These are phyloP conservation scores for Sceloporus tristichus DNA, from an alignment of 2,113 vertebrate species.

Conservation along the genomic window DNA sequence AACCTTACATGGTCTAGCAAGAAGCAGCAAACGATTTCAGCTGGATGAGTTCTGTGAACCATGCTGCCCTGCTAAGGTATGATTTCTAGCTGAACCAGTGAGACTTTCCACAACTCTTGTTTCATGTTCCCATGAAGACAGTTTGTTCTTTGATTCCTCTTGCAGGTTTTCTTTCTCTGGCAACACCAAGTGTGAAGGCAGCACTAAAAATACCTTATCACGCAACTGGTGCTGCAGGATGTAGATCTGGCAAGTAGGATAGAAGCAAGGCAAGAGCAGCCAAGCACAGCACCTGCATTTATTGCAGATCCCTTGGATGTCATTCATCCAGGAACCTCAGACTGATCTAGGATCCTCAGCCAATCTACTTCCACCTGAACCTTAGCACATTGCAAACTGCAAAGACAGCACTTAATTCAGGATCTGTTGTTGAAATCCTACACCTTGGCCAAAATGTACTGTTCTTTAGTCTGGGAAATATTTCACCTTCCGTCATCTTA, in stretches of 20 bases:
- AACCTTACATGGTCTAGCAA: neutral
- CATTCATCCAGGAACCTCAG: too few species aligned
- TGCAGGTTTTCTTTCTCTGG: neutral
- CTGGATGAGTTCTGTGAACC: neutral
- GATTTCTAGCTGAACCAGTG: constrained; percentile 18
- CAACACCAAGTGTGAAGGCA: constrained; percentile 11
- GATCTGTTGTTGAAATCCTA: too few species aligned
- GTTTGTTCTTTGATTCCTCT: neutral
- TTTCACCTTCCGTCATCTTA: too few species aligned
- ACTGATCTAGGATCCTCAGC: neutral
- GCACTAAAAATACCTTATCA: constrained; percentile 35
- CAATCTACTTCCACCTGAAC: neutral
- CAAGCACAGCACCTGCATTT: neutral
- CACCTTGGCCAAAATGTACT: too few species aligned
- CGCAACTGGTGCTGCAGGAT: neutral
- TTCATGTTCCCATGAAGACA: constrained; percentile 1
- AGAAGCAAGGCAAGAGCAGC: neutral
- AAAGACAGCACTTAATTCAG: neutral
- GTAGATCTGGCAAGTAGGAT: neutral
- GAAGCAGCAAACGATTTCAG: neutral
- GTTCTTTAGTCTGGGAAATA: too few species aligned
- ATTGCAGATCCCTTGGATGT: too few species aligned
- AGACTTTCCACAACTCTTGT: constrained; percentile 46
- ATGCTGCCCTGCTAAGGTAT: neutral
- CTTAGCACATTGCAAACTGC: neutral